Evolutionary conservation across 2,888 invertebrate species (phyloP), one percentile per base, ranked within the genome.

Genomic region (Tiliacea citrago): DNA sequence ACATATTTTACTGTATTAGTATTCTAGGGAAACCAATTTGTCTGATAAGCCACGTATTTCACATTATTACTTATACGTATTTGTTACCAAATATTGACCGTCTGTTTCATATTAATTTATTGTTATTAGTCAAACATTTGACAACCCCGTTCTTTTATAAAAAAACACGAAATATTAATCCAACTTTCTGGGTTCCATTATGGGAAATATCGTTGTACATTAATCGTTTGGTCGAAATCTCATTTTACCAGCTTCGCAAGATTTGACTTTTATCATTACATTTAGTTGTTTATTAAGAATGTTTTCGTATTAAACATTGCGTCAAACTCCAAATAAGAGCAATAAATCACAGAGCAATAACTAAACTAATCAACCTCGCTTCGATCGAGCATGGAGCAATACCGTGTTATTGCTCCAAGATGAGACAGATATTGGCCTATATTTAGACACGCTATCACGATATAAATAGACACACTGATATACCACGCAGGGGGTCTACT

Each of bases 341-440:
- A 58, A 73, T 77, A 73, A 73, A 81, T 84, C 73, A 71, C 47
- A 66, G 39, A 49, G 60, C 74, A 68, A 73, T 76, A 80, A 65
- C 66, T 62, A 84, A 73, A 84, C 81, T 84, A 81, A 81, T 73
- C 81, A 81, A 62, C 68, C 70, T 77, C 61, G 55, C 58, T 51
- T 77, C 51, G 61, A 73, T 61, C 67, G 51, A 72, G 29, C 35
- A 67, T 79, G 29, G 57, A 58, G 42, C 51, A 65, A 76, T 67
- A 72, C 66, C 66, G 12, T 39, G 70, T 58, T 73, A 71, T 73
- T 73, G 66, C 51, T 71, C 47, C 39, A 55, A 82, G 73, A 81
- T 58, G 73, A 66, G 61, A 58, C 60, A 71, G 67, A 68, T 77
- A 73, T 73, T 65, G 70, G 51, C 24, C 55, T 68, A 68, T 81